These are phyloP conservation scores for Cantharis lateralis DNA, from an alignment of 2,888 invertebrate species.

Conservation along the genomic window DNA sequence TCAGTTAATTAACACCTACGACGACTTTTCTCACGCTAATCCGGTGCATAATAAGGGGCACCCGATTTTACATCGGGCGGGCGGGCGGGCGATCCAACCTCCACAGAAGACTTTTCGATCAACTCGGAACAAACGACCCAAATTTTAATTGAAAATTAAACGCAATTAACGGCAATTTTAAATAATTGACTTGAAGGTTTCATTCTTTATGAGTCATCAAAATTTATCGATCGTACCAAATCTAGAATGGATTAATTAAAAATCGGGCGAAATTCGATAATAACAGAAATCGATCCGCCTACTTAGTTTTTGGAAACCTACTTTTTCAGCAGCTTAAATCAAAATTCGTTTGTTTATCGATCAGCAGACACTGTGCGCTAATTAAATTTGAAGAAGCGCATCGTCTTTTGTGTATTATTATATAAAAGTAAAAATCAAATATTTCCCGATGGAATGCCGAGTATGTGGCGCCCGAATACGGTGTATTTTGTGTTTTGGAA, in stretches of 20 bases:
- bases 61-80: not conserved
- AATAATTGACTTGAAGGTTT: not conserved
- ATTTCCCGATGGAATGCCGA: too few relatives aligned
- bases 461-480: too few relatives aligned
- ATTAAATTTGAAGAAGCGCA: not conserved
- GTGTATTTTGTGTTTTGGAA: not conserved
- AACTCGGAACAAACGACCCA: not conserved
- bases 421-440: not conserved
- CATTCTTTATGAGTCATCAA: not conserved
- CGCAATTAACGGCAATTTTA: not conserved
- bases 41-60: not conserved
- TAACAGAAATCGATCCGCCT: not conserved
- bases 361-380: not conserved
- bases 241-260: not conserved
- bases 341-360: not conserved
- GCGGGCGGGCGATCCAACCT: not conserved
- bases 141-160: not conserved
- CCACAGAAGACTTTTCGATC: not conserved
- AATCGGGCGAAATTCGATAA: not conserved
- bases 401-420: not conserved
- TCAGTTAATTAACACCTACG: not conserved
- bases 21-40: not conserved
- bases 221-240: slow-evolving; percentile 2
- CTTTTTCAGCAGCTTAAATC: not conserved
- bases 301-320: not conserved